Conservation (phyloP, 2,113 vertebrate species). For the Callithrix jacchus region DNA sequence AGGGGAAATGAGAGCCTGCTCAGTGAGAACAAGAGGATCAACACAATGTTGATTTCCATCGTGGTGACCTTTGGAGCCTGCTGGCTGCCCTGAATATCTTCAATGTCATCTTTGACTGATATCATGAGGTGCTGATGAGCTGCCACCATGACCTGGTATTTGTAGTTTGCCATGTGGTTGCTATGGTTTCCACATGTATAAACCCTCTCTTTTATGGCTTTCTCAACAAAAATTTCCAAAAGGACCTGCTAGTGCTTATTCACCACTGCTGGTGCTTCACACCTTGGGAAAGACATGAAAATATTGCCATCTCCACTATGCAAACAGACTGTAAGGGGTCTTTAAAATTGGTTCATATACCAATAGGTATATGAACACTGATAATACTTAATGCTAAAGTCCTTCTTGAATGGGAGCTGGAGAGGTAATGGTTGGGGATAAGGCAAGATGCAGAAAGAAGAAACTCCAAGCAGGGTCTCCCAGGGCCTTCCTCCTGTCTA, state of each 20-base stretch:
- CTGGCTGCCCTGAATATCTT: constrained; percentile 87
- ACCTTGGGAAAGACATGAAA: constrained; percentile 80
- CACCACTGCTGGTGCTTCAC: constrained; percentile 78
- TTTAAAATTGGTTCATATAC: constrained; percentile 74
- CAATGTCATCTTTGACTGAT: constrained; percentile 85
- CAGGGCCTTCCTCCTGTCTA: too few relatives aligned
- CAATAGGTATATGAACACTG: constrained; percentile 75
- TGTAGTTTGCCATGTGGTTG: constrained; percentile 84
- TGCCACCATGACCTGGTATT: constrained; percentile 85
- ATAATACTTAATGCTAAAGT: background rate
- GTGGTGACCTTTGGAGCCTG: constrained; percentile 83
- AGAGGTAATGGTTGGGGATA: background rate
- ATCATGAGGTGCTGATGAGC: constrained; percentile 83
- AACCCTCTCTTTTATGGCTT: constrained; percentile 87
- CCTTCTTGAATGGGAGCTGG: background rate
- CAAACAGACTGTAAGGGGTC: constrained; percentile 82
- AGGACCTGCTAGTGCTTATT: constrained; percentile 81
- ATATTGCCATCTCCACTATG: constrained; percentile 82
- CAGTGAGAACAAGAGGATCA: constrained; percentile 84
- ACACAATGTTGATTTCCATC: constrained; percentile 81
- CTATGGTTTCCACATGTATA: constrained; percentile 85
- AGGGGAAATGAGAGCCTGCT: constrained; percentile 75
- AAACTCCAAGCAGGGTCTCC: background rate
- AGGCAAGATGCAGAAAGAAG: background rate
- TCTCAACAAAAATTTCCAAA: constrained; percentile 88